Evolutionary conservation across 1,140 invertebrate genomes (phyloP).

Genomic region (Drosophila burlai): DNA sequence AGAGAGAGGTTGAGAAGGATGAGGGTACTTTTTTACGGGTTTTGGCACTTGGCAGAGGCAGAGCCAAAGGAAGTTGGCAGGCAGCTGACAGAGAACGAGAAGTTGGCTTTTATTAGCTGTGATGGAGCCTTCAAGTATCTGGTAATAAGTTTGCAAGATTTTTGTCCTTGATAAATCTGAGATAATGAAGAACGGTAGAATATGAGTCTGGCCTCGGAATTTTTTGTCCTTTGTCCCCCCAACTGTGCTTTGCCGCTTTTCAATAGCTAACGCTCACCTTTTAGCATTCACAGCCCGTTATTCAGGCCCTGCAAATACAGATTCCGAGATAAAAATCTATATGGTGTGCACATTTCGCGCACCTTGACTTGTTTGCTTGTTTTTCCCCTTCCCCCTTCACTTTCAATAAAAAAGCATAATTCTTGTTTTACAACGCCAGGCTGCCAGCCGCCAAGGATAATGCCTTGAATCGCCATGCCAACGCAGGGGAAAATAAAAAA

Average conservation of each 20-base stretch:
- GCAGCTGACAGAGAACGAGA: conserved; percentile 44
- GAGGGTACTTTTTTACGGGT: conserved; percentile 30
- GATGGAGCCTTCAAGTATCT: conserved; percentile 53
- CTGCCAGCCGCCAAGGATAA: conserved; percentile 35
- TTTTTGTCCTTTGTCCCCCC: conserved; percentile 9
- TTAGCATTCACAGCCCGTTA: background rate
- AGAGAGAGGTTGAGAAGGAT: background rate
- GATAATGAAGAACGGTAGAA: conserved; percentile 16
- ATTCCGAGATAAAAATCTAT: conserved; percentile 46
- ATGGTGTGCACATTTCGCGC: conserved; percentile 50
- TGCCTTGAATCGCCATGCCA: conserved; percentile 60
- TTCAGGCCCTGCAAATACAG: conserved; percentile 31
- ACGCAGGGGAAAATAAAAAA: conserved; percentile 13
- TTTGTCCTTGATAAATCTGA: conserved; percentile 19
- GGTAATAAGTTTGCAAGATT: conserved; percentile 56
- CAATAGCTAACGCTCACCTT: conserved; percentile 17
- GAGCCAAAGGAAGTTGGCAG: conserved; percentile 27
- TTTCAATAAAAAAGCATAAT: conserved; percentile 71
- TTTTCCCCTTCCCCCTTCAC: conserved; percentile 23
- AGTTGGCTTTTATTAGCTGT: conserved; percentile 59
- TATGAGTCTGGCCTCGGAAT: background rate
- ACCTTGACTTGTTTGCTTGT: conserved; percentile 40
- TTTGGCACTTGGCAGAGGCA: conserved; percentile 28
- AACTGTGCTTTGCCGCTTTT: conserved; percentile 3
- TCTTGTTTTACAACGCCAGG: conserved; percentile 55